Evolutionary conservation across 2,797 vertebrate genomes (phyloP), one percentile per base, ranked within the genome.

Genomic region (Benthosema pterotum): DNA sequence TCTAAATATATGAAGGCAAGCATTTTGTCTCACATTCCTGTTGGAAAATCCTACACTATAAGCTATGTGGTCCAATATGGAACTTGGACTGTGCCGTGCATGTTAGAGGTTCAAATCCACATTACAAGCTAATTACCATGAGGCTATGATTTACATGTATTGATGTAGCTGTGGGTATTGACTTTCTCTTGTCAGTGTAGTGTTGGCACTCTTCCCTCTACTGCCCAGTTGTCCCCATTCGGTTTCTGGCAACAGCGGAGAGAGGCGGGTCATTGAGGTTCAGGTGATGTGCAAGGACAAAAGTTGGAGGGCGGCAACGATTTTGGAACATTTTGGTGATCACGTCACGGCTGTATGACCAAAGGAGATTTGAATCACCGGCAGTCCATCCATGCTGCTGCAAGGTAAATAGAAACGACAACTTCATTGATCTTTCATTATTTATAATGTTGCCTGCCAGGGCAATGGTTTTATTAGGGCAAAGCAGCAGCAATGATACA

Each of bases 331-430:
- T 82, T 85, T 86, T 77, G 75, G 79, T 62, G 71, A 83, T 49
- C 18, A 48, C 42, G 49, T 77, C 77, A 61, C 69, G 79, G 67
- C 76, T 78, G 72, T 61, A 87, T 91, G 86, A 88, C 89, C 80
- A 59, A 74, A 64, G 78, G 82, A 75, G 85, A 87, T 83, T 74
- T 71, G 68, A 83, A 76, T 75, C 84, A 89, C 52, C 77, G 80
- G 82, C 86, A 84, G 84, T 86, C 89, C 63, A 64, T 83, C 76
- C 79, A 86, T 47, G 74, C 84, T 42, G 83, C 85, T 86, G 83
- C 80, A 82, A 91, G 90, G 87, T 91, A 89, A 88, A 75, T 61
- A 54, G 63, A 80, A 62, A 63, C 14, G 1, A 16, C 57, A 60
- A 25, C 6, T 3, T 11, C 50, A 72, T 82, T 59, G 71, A 25